phyloP scores from a whole-genome alignment of 2,888 invertebrate species.

The Chloroclysta siterata region DNA sequence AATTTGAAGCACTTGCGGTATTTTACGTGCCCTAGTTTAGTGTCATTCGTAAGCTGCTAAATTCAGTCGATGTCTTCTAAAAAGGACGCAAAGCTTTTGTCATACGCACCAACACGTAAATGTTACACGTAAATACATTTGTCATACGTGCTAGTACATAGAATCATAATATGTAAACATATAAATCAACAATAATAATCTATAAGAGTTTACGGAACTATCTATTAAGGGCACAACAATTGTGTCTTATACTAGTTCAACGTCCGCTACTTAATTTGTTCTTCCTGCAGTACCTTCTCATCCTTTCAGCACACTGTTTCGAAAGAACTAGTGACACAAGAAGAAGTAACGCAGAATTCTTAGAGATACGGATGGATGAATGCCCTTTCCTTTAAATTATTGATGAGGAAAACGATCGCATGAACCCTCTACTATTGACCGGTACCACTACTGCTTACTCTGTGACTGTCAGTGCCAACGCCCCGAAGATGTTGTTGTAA shows the following conservation, averaged over 20 bases:
- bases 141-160: neutral
- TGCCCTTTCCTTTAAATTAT: constrained; percentile 45
- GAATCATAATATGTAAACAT: constrained; percentile 2
- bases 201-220: constrained; percentile 19
- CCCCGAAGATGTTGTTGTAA: constrained; percentile 15
- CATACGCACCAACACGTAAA: neutral
- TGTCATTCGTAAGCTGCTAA: too few species aligned
- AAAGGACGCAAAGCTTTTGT: neutral
- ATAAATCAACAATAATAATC: constrained; percentile 3
- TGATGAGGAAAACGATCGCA: constrained; percentile 29
- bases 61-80: too few species aligned
- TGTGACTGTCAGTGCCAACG: constrained; percentile 7
- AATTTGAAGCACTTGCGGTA: too few species aligned
- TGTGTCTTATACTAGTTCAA: neutral
- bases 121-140: too few species aligned
- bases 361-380: constrained; percentile 45
- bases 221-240: constrained; percentile 30
- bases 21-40: too few species aligned
- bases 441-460: constrained; percentile 9
- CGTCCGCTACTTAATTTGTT: neutral
- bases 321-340: too few species aligned
- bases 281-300: too few species aligned
- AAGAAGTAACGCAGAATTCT: neutral
- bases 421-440: constrained; percentile 33
- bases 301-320: too few species aligned